Conservation (phyloP, 1,140 invertebrate genomes). For the Helicoverpa armigera region DNA sequence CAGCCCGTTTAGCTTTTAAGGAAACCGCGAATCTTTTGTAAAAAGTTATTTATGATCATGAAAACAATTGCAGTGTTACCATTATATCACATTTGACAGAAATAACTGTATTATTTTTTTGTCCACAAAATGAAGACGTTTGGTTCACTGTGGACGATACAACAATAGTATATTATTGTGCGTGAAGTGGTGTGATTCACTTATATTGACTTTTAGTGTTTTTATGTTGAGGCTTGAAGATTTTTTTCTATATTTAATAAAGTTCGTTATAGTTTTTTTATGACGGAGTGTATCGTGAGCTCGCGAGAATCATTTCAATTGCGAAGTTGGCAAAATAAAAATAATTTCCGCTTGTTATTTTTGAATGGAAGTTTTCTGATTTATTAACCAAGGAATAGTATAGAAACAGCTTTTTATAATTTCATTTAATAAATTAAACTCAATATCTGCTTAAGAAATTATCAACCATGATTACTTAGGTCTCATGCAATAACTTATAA, state of each 20-base stretch:
- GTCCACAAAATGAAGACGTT: slow-evolving; percentile 77
- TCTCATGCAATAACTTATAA: not conserved
- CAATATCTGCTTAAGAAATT: not conserved
- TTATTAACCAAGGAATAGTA: not conserved
- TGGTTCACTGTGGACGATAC: slow-evolving; percentile 61
- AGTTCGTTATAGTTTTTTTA: slow-evolving; percentile 38
- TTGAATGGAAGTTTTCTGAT: too few species aligned
- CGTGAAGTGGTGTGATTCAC: slow-evolving; percentile 50
- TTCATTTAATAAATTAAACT: not conserved
- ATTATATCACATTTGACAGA: slow-evolving; percentile 84
- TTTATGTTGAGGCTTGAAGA: slow-evolving; percentile 25
- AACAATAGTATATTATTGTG: slow-evolving; percentile 64
- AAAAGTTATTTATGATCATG: slow-evolving; percentile 81
- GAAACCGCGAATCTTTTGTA: slow-evolving; percentile 85
- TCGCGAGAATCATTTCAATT: not conserved
- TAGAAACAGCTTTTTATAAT: not conserved
- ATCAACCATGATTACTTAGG: not conserved
- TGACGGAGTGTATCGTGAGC: not conserved
- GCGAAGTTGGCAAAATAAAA: not conserved
- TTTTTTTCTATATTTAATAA: slow-evolving; percentile 26
- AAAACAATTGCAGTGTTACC: slow-evolving; percentile 85
- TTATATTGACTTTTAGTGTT: slow-evolving; percentile 45
- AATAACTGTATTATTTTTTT: slow-evolving; percentile 82
- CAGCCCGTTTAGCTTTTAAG: slow-evolving; percentile 84
- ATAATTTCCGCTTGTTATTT: not conserved